Evolutionary conservation across 1,140 invertebrate species (phyloP).

Genomic region (Musca vetustissima): DNA sequence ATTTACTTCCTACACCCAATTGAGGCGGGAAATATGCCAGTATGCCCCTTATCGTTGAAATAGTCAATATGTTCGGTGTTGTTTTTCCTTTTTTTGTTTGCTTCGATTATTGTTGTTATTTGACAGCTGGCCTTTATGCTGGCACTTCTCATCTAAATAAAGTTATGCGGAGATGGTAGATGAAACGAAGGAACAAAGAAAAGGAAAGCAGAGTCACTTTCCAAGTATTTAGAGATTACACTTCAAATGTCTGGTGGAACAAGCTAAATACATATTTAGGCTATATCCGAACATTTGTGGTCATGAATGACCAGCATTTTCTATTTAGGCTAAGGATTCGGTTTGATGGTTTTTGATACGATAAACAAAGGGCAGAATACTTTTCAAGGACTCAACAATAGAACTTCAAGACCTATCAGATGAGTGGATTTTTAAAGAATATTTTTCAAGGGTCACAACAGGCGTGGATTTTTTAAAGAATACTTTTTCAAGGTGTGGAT

Average conservation of each 20-base stretch:
- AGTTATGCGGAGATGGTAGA: no score
- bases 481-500: no score
- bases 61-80: slow-evolving; percentile 6
- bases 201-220: not conserved
- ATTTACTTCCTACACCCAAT: no score
- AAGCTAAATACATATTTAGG: slow-evolving; percentile 3
- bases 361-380: no score
- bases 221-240: slow-evolving; percentile 8
- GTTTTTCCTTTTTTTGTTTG: not conserved
- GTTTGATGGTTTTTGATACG: no score
- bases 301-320: not conserved
- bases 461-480: no score
- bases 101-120: slow-evolving; percentile 3
- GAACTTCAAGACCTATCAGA: no score
- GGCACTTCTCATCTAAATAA: no score
- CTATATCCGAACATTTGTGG: not conserved
- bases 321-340: no score
- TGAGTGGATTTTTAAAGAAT: no score
- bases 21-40: not conserved
- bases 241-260: not conserved
- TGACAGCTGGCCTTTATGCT: slow-evolving; percentile 3
- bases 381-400: no score
- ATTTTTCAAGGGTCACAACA: no score
- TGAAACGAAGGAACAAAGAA: not conserved
- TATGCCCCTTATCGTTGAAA: not conserved